These are phyloP conservation scores for Patella ulyssiponensis DNA, from an alignment of 2,888 invertebrate species.

Conservation along the genomic window DNA sequence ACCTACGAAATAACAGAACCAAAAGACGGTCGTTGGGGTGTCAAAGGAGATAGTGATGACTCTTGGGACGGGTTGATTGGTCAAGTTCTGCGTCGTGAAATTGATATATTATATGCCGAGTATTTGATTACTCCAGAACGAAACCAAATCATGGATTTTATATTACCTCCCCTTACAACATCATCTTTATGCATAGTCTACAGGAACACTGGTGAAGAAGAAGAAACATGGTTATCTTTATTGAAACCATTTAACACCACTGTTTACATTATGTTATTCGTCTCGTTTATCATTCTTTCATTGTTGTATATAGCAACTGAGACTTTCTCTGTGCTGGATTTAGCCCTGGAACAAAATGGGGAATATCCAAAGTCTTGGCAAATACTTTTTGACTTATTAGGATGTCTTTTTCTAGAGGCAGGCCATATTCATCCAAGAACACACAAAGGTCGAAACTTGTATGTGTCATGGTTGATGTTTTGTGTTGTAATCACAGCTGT, in stretches of 20 bases:
- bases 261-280: neutral
- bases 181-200: constrained; percentile 8
- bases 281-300: constrained; percentile 7
- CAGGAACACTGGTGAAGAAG: constrained; percentile 10
- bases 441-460: constrained; percentile 7
- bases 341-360: neutral
- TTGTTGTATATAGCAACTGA: constrained; percentile 3
- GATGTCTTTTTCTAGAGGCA: neutral
- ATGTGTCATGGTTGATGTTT: constrained; percentile 19
- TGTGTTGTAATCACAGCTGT: constrained; percentile 16
- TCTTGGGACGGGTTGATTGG: neutral
- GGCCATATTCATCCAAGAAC: neutral
- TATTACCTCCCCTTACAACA: constrained; percentile 15
- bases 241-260: neutral
- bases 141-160: constrained; percentile 16
- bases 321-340: neutral
- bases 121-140: constrained; percentile 4
- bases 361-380: neutral
- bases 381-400: constrained; percentile 6
- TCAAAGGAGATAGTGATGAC: neutral
- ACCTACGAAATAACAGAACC: constrained; percentile 17
- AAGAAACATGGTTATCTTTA: neutral
- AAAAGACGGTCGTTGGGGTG: constrained; percentile 16
- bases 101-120: constrained; percentile 16
- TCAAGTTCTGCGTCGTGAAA: neutral